Base-by-base conservation (phyloP, 23 tunicate genomes). In the Phallusia fumigata region DNA sequence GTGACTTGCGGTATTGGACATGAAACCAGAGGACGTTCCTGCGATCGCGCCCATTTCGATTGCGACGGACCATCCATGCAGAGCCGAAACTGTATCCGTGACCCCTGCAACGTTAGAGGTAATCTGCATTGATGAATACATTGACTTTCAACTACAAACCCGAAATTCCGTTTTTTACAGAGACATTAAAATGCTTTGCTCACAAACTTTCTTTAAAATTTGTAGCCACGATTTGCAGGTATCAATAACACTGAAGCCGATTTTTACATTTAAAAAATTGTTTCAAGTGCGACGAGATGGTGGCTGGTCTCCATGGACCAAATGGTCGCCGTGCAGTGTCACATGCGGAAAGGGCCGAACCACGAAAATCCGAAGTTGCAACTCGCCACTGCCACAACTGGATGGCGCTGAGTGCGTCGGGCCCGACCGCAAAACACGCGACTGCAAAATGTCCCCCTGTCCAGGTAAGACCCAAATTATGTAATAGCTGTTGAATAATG, bases 1-100 rank as follows among this genome's bases (percentile, higher is more conserved):
- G 98, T 93, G 6, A 88, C 98, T 13, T 93, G 98, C 73, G 98
- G 98, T 51, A 72, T 88, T 34, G 98, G 98, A 0, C 77, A 64
- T 32, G 81, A 93, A 53, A 80, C 92, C 32, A 64, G 93, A 85
- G 98, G 98, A 35, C 40, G 98, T 40, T 74, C 98, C n/a, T 93
- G 98, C 69, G 98, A 93, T 47, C 45, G 87, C 52, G 86, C 58
- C 80, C 82, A 88, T 36, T 88, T 85, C 50, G 76, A 77, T 32
- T 93, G 98, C 53, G 65, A 88, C 53, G 88, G 92, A 0, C 88
- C 87, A 64, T 84, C 84, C 50, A 76, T 89, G 36, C 93, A 93
- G 73, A 75, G 89, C 18, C 47, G 81, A 34, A 86, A 83, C 31
- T 93, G 98, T 65, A 65, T 86, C 18, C 47, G 81, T 22, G 84